phyloP scores from a whole-genome alignment of 2,888 invertebrate species.

The Ischnus inquisitorius region DNA sequence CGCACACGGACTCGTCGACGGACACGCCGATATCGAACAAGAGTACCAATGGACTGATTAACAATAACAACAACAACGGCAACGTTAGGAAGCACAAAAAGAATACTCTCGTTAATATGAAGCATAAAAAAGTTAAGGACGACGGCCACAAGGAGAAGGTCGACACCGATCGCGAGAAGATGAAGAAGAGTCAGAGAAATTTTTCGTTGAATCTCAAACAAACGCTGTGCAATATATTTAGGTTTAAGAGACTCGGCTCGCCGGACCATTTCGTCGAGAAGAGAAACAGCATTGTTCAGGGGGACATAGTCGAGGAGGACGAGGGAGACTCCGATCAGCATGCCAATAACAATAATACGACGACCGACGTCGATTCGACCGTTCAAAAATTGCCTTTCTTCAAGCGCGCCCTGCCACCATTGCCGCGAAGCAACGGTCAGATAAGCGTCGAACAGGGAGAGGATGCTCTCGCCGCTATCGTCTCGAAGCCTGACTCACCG shows the following conservation, averaged over 20 bases:
- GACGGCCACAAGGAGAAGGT: slow-evolving; percentile 80
- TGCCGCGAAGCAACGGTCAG: slow-evolving; percentile 87
- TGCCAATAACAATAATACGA: slow-evolving; percentile 76
- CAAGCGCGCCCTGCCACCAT: slow-evolving; percentile 89
- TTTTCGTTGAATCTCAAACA: slow-evolving; percentile 93
- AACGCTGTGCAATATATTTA: slow-evolving; percentile 94
- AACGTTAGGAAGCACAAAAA: slow-evolving; percentile 88
- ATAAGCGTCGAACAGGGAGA: slow-evolving; percentile 83
- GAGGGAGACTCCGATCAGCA: slow-evolving; percentile 75
- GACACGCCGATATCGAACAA: slow-evolving; percentile 85
- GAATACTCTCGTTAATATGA: slow-evolving; percentile 88
- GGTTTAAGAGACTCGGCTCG: slow-evolving; percentile 88
- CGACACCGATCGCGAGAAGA: slow-evolving; percentile 85
- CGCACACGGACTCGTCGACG: slow-evolving; percentile 84
- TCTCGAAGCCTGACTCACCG: slow-evolving; percentile 81
- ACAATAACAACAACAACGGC: slow-evolving; percentile 85
- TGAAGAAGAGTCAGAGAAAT: slow-evolving; percentile 89
- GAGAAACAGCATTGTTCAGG: slow-evolving; percentile 82
- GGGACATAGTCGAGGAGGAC: slow-evolving; percentile 83
- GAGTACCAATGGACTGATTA: slow-evolving; percentile 85
- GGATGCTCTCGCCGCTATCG: slow-evolving; percentile 81
- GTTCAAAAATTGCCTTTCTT: slow-evolving; percentile 87
- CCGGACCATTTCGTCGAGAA: slow-evolving; percentile 86
- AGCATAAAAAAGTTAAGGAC: slow-evolving; percentile 86
- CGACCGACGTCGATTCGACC: slow-evolving; percentile 81